These are phyloP conservation scores for Colius striatus DNA, from an alignment of 2,113 vertebrate species.

Conservation along the genomic window DNA sequence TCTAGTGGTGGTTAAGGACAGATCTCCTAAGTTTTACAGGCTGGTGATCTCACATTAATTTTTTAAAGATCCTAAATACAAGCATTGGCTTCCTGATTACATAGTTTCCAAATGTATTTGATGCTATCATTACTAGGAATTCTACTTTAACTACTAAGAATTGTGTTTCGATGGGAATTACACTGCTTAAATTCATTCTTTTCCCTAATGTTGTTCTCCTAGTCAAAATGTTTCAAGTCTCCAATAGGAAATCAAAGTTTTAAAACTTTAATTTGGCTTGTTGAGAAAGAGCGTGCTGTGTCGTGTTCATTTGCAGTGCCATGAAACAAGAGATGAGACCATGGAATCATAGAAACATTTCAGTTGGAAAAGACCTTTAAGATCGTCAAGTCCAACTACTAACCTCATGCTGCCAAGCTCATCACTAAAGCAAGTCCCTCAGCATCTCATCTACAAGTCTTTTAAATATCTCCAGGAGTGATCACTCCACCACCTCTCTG, in stretches of 20 bases:
- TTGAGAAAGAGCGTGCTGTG: not conserved
- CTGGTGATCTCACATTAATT: not conserved
- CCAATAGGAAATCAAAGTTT: not conserved
- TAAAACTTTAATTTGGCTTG: not conserved
- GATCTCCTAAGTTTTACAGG: not conserved
- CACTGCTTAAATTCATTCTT: not conserved
- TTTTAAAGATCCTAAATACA: not conserved
- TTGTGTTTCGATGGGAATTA: conserved; percentile 11
- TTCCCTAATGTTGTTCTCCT: not conserved
- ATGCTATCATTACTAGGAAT: not conserved
- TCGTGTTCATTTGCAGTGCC: not conserved
- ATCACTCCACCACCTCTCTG: no score
- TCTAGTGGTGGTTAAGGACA: not conserved
- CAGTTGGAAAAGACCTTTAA: no score
- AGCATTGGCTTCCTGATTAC: not conserved
- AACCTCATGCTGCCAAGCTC: no score
- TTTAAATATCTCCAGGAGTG: no score
- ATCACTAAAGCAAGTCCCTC: no score
- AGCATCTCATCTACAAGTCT: no score
- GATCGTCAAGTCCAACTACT: no score
- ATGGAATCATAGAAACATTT: not conserved
- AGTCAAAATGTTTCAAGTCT: not conserved
- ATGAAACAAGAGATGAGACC: not conserved
- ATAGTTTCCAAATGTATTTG: not conserved
- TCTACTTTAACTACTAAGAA: not conserved